Conservation (phyloP, 2,113 vertebrate species). For the Austrofundulus limnaeus region DNA sequence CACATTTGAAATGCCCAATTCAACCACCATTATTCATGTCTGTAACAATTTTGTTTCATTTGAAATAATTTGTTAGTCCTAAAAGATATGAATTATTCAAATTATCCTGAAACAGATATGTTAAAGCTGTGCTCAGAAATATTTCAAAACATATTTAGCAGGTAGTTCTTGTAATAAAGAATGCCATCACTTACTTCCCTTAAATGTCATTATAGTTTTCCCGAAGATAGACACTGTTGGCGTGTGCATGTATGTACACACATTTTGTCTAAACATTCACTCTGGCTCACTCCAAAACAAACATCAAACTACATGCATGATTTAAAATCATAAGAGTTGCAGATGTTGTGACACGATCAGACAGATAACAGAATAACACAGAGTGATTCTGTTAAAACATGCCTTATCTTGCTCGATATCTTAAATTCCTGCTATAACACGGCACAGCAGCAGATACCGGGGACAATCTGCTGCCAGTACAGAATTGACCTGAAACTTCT, state of each 20-base stretch:
- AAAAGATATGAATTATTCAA: no score
- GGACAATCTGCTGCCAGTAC: neutral
- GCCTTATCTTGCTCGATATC: conserved; percentile 38
- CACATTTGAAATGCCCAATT: no score
- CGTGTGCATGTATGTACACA: neutral
- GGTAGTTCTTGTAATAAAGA: neutral
- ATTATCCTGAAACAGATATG: no score
- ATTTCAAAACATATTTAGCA: no score
- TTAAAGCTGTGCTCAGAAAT: no score
- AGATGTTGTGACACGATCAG: conserved; percentile 40
- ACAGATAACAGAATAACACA: conserved; percentile 13
- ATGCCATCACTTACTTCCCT: neutral
- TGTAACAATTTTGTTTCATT: no score
- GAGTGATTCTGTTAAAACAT: conserved; percentile 32
- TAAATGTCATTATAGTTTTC: neutral
- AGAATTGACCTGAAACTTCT: neutral
- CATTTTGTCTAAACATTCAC: conserved; percentile 1
- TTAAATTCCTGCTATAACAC: conserved; percentile 15
- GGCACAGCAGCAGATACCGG: neutral
- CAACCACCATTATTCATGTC: no score
- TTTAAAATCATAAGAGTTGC: conserved; percentile 39
- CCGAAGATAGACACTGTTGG: neutral
- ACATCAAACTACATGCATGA: conserved; percentile 42
- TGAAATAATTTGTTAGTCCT: no score
- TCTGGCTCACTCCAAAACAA: conserved; percentile 24